Conservation (phyloP, 1,140 invertebrate genomes). For the Polyergus mexicanus region DNA sequence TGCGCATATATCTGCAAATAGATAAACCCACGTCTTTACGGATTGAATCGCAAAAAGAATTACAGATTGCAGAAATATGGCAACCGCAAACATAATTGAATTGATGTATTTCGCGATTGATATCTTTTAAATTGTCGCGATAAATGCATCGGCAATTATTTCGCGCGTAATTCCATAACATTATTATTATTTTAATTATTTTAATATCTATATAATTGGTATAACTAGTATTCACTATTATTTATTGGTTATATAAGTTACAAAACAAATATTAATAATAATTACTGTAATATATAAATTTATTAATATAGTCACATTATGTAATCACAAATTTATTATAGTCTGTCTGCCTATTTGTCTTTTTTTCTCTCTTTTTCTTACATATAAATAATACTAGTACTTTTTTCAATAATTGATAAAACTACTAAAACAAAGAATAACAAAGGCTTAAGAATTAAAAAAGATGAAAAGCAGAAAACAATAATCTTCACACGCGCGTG, state of each 20-base stretch:
- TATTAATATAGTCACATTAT: background rate
- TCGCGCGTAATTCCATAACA: background rate
- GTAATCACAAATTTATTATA: too few species aligned
- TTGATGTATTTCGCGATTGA: background rate
- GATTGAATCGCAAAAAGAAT: background rate
- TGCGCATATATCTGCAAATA: background rate
- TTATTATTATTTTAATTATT: background rate
- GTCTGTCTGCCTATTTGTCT: too few species aligned
- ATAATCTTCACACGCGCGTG: background rate
- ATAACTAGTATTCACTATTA: background rate
- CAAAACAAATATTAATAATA: background rate
- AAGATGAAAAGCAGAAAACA: background rate
- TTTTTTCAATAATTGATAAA: constrained; percentile 7
- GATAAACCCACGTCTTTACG: background rate
- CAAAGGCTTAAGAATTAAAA: background rate
- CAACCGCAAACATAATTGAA: background rate
- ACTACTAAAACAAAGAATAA: background rate
- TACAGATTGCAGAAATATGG: background rate
- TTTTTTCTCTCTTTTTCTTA: too few species aligned
- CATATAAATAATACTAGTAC: background rate
- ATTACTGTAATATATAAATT: background rate
- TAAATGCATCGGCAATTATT: background rate
- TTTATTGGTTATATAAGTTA: background rate
- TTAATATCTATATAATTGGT: constrained; percentile 17
- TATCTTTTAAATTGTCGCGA: background rate